Percentiles rank a stretch among this genome's conserved stretches.
These are phyloP conservation scores for Sarcophaga subvicina DNA, from an alignment of 2,888 invertebrate species.

Conservation along the genomic window DNA sequence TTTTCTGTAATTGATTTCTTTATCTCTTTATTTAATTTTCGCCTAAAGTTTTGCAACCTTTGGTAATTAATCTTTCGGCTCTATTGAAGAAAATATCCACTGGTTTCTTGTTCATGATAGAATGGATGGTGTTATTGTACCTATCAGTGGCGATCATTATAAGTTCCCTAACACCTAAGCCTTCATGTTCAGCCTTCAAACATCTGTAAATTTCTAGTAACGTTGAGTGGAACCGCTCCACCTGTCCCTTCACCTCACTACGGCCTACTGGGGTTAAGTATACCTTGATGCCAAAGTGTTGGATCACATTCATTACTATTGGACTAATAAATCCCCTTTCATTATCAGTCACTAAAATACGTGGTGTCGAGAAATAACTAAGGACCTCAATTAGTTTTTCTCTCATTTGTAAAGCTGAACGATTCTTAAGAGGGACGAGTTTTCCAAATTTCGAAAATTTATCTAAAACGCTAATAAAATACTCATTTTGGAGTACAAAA, in stretches of 20 bases:
- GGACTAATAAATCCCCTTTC: conserved; percentile 55
- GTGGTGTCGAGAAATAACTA: conserved; percentile 60
- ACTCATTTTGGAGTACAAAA: too few relatives aligned
- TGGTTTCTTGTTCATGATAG: conserved; percentile 58
- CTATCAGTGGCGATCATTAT: conserved; percentile 33
- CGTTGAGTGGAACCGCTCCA: too few relatives aligned
- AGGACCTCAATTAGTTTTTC: conserved; percentile 58
- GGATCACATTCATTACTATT: conserved; percentile 23
- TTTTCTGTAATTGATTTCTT: too few relatives aligned
- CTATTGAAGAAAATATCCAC: conserved; percentile 65
- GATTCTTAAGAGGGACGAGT: too few relatives aligned
- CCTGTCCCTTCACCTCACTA: too few relatives aligned
- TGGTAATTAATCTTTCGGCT: conserved; percentile 16
- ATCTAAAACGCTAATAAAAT: too few relatives aligned
- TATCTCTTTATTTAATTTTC: not conserved
- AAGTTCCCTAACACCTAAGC: conserved; percentile 60
- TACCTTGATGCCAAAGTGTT: conserved; percentile 8
- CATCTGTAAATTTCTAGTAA: conserved; percentile 28
- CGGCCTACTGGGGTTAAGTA: not conserved
- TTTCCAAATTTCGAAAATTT: too few relatives aligned
- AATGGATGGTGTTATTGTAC: too few relatives aligned
- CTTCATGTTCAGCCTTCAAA: conserved; percentile 57
- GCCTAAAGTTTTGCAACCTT: not conserved
- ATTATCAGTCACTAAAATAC: conserved; percentile 61
- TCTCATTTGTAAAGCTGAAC: too few relatives aligned